Evolutionary conservation across 2,888 invertebrate species (phyloP), one percentile per base, ranked within the genome.

Genomic region (Pyrrhia umbra): DNA sequence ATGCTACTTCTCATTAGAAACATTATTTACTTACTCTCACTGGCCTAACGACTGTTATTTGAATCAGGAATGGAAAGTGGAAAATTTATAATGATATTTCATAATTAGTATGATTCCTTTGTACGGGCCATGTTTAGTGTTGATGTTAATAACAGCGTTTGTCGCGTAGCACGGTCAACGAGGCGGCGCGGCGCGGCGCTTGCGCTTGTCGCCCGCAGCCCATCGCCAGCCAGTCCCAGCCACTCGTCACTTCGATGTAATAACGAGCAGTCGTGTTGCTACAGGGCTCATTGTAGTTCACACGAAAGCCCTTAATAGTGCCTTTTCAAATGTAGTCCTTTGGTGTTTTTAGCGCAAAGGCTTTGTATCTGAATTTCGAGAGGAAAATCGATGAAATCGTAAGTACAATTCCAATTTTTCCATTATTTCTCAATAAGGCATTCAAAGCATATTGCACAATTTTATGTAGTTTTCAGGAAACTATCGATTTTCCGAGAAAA

Each of bases 311-410:
- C 93, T 90, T 82, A 86, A 83, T 68, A 89, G 92, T 95, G 92
- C 87, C 90, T 86, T 86, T 93, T 95, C 95, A 93, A 95, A 95
- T 95, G 95, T 95, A 95, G 95, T 94, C 95, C 87, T 82, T 92
- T 91, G 82, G 92, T 90, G 87, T 82, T 87, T 79, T 80, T 78
- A 91, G 83, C 80, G 85, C 82, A 89, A 90, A 90, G 86, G 87
- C 88, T 85, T 88, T 71, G 81, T 88, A 57, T 87, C 83, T 85
- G 86, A 88, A 89, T 75, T 89, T 88, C 90, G 89, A 91, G 90
- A 92, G 91, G 88, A 92, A 92, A 93, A 93, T 92, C 91, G 83
- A 95, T 95, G 95, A 86, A 90, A 92, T 91, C 88, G 95, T 95
- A 85, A 94, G 95, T 94, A 68, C 34, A 45, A 52, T 64, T 49